Evolutionary conservation across 2,113 vertebrate species (phyloP).

Genomic region (Epinephelus moara): DNA sequence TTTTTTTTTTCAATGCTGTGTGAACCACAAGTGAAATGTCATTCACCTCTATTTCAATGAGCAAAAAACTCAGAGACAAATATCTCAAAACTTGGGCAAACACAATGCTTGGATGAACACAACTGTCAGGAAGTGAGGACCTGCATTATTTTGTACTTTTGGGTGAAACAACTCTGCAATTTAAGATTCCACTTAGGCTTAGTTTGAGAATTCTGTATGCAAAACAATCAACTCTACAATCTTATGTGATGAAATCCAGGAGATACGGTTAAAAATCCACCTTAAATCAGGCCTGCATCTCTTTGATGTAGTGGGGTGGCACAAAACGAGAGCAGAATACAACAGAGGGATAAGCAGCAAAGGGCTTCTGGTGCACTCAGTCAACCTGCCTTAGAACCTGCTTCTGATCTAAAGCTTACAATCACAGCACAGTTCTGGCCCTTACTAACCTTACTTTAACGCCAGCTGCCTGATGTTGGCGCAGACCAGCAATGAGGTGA

Average conservation of each 20-base stretch:
- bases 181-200: neutral
- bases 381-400: conserved; percentile 30
- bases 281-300: conserved; percentile 1
- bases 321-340: conserved; percentile 35
- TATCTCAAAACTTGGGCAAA: neutral
- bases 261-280: conserved; percentile 17
- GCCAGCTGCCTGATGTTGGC: conserved; percentile 4
- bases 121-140: neutral
- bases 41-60: neutral
- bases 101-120: neutral
- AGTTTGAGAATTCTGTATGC: conserved; percentile 9
- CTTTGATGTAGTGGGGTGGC: conserved; percentile 36
- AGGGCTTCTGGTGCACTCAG: conserved; percentile 24
- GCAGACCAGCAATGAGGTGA: conserved; percentile 18
- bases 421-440: neutral
- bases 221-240: conserved; percentile 12
- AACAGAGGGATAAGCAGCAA: conserved; percentile 36
- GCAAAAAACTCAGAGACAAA: neutral
- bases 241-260: neutral
- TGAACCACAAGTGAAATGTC: neutral
- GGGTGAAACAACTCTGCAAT: neutral
- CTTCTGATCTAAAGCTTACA: conserved; percentile 30
- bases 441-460: neutral
- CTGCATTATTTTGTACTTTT: neutral
- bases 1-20: neutral